Evolutionary conservation across 2,797 vertebrate species (phyloP).

Genomic region (Sibirionetta formosa): DNA sequence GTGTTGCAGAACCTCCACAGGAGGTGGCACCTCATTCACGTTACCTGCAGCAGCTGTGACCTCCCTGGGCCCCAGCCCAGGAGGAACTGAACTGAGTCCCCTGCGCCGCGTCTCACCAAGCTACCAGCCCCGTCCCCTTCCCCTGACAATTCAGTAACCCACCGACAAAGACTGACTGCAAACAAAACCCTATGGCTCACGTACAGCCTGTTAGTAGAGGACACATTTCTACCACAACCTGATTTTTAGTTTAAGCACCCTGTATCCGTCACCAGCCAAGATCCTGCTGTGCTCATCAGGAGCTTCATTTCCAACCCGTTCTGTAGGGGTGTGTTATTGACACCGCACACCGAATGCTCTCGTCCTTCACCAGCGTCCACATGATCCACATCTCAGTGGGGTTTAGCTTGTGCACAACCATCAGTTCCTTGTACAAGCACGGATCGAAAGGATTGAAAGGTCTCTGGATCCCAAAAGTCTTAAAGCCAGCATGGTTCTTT

Average conservation of each 20-base stretch:
- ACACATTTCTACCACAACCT: background rate
- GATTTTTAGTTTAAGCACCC: background rate
- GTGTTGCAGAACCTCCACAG: background rate
- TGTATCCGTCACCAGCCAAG: background rate
- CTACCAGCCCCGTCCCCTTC: background rate
- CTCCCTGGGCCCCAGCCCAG: background rate
- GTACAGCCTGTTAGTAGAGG: background rate
- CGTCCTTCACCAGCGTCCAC: conserved; percentile 84
- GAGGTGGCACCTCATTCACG: background rate
- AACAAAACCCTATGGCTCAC: background rate
- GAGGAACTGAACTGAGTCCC: fast-evolving
- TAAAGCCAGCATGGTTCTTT: conserved; percentile 82
- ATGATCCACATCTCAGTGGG: conserved; percentile 85
- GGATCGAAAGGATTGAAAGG: conserved; percentile 82
- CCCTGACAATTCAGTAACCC: background rate
- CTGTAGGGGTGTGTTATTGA: background rate
- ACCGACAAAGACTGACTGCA: background rate
- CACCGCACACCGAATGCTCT: conserved; percentile 71
- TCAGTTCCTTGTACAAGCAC: conserved; percentile 82
- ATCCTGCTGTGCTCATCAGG: fast-evolving
- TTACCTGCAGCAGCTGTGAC: background rate
- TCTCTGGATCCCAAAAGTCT: conserved; percentile 83
- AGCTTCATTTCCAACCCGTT: background rate
- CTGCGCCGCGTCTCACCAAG: fast-evolving
- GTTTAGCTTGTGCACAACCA: conserved; percentile 82